Percentiles rank a stretch among this genome's conserved stretches.
phyloP scores from a whole-genome alignment of 1,140 invertebrate species.

The Asobara japonica region DNA sequence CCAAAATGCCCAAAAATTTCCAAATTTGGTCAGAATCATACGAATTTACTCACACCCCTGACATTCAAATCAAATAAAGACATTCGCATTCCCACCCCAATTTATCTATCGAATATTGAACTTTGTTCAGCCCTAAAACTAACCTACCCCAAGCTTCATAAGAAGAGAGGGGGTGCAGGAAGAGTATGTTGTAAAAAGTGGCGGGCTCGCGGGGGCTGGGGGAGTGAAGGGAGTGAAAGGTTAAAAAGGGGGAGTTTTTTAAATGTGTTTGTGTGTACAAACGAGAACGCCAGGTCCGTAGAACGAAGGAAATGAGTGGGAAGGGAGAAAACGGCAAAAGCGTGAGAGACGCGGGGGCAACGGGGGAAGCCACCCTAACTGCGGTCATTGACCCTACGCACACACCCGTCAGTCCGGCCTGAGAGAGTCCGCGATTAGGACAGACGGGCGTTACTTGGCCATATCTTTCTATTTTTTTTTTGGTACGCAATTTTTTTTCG shows the following conservation, averaged over 20 bases:
- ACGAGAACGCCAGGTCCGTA: background rate
- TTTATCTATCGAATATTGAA: slow-evolving; percentile 32
- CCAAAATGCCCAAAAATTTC: too few relatives aligned
- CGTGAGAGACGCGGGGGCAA: background rate
- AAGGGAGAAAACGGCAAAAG: slow-evolving; percentile 2
- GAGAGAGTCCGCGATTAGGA: background rate
- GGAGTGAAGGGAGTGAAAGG: background rate
- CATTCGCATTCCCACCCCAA: slow-evolving; percentile 7
- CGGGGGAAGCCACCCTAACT: slow-evolving; percentile 34
- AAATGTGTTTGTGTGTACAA: slow-evolving; percentile 13
- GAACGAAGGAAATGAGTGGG: slow-evolving; percentile 13
- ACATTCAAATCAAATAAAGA: slow-evolving; percentile 19
- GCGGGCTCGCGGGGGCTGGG: background rate
- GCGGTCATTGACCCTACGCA: slow-evolving; percentile 35
- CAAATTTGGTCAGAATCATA: too few relatives aligned
- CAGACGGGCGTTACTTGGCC: background rate
- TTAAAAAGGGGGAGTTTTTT: slow-evolving; percentile 17
- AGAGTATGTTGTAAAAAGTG: background rate
- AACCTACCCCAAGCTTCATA: slow-evolving; percentile 28
- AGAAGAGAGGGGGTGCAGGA: background rate
- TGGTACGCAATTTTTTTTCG: too few relatives aligned
- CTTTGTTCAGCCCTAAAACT: slow-evolving; percentile 24
- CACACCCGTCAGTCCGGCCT: slow-evolving; percentile 13
- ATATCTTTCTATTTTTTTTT: background rate
- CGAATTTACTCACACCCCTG: too few relatives aligned